Evolutionary conservation across 2,888 invertebrate species (phyloP), one percentile per base, ranked within the genome.

Genomic region (Erebia palarica): DNA sequence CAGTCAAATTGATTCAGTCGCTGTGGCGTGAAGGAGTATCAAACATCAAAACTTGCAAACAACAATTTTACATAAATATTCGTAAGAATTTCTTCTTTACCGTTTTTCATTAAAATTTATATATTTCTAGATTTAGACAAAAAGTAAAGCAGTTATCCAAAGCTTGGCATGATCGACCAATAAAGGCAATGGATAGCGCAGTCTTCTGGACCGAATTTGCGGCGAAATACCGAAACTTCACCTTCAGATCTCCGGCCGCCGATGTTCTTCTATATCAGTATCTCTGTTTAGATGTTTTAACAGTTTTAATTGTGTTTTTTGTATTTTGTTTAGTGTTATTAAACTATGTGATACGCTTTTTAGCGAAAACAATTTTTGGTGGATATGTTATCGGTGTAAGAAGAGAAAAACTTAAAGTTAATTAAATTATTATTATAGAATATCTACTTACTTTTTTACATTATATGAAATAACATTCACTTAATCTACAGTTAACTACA

Each of bases 191-290:
- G 69, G 91, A 94, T 68, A 91, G 87, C 8, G 94, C 94, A 67
- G 84, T 94, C 76, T 94, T 94, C 85, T 94, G 94, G 91, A 92
- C 94, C 11, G 95, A 95, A 75, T 94, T 94, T 79, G 91, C 94
- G 71, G 86, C 94, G 49, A 82, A 90, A 14, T 86, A 92, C 73
- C 84, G 82, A 44, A 90, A 91, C 18, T 86, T 88, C 1, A 89
- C 91, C 74, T 82, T 93, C 1, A 84, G 82, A 76, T 82, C 92
- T 60, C 78, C 82, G 9, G 83, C 87, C 71, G 84, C 86, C 0
- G 83, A 83, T 58, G 78, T 86, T 21, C 89, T 92, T 0, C 75
- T 86, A 69, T 91, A 91, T 80, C 87, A 89, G 72, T 88, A 91
- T 74, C 79, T 86, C 4, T 88, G 91, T 67, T 73, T 92, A 69